A percentile compares a stretch with the other conserved stretches of the same genome.
These are phyloP conservation scores for Brachyrhaphis roseni DNA, from an alignment of 2,797 vertebrate genomes.

Conservation along the genomic window DNA sequence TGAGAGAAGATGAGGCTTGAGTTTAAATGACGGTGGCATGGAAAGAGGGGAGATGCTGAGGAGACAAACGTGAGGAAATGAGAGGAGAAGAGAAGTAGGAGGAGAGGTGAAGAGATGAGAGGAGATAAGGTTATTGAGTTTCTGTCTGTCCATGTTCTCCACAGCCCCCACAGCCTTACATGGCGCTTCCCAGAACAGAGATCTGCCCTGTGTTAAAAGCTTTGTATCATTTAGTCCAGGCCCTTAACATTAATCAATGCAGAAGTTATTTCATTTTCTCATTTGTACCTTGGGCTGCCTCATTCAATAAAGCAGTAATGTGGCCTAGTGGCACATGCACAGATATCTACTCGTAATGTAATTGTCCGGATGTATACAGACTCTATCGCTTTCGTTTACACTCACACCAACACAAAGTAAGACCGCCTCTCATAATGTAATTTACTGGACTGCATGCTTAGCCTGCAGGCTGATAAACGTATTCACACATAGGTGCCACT, in stretches of 20 bases:
- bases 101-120: constrained; percentile 64
- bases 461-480: background rate
- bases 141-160: constrained; percentile 60
- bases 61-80: constrained; percentile 75
- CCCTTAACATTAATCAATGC: constrained; percentile 77
- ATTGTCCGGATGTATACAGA: constrained; percentile 57
- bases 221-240: constrained; percentile 71
- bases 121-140: constrained; percentile 79
- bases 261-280: constrained; percentile 78
- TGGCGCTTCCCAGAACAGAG: constrained; percentile 63
- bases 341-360: constrained; percentile 52
- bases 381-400: constrained; percentile 53
- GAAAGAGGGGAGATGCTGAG: constrained; percentile 37
- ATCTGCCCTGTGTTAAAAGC: constrained; percentile 74
- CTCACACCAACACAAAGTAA: constrained; percentile 43
- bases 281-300: constrained; percentile 64
- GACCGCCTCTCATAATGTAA: constrained; percentile 51
- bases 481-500: constrained; percentile 13
- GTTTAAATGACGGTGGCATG: constrained; percentile 59
- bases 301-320: constrained; percentile 69
- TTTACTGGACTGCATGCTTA: constrained; percentile 25
- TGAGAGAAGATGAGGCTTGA: constrained; percentile 52
- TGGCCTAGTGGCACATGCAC: constrained; percentile 39
- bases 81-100: constrained; percentile 62
- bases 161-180: constrained; percentile 33